Base-by-base conservation (phyloP, 1,140 invertebrate genomes). In the Pemphigus obesinymphae region DNA sequence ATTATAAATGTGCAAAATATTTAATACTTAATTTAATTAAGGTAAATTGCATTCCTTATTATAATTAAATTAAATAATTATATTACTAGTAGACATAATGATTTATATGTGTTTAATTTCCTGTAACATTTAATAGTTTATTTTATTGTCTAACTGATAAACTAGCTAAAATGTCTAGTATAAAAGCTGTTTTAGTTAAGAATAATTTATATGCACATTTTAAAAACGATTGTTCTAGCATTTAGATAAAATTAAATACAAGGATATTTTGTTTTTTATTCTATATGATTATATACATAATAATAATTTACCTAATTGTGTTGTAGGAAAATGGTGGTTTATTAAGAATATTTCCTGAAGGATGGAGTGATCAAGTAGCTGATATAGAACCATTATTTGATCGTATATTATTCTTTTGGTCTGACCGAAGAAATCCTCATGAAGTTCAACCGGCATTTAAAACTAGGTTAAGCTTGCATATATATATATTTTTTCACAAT, bases 381-480 rank as follows among this genome's bases (percentile, higher is more conserved):
- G 92, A 97, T 85, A 97, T 99, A 83, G 95, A 95, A 85, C 97
- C 97, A 0, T 88, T 93, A 55, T 97, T 98, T 87, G 97, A 99
- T 87, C 88, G 97, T 66, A 92, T 98, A 85, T 88, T 98, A 82
- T 98, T 98, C 87, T 99, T 99, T 88, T 99, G 97, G 97, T 99
- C 97, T 3, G 97, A 99, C 86, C 89, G 94, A 83, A 89, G 97
- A 84, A 98, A 98, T 90, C 97, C 97, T 1, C 97, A 99, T 87
- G 97, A 99, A 89, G 97, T 99, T 0, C 93, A 96, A 87, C 96
- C 96, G 4, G 92, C 97, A 1, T 94, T 90, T 86, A 90, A 91
- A 85, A 96, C 94, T 15, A 85, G 85, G 83, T 85, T 20, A 20
- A 20, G 31, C 43, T 80, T n/a, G 40, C 23, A 45, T 61, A 29